A percentile compares a stretch with the other conserved stretches of the same genome.
These are phyloP conservation scores for Caracal caracal DNA, from an alignment of 2,113 vertebrate species.

Conservation along the genomic window DNA sequence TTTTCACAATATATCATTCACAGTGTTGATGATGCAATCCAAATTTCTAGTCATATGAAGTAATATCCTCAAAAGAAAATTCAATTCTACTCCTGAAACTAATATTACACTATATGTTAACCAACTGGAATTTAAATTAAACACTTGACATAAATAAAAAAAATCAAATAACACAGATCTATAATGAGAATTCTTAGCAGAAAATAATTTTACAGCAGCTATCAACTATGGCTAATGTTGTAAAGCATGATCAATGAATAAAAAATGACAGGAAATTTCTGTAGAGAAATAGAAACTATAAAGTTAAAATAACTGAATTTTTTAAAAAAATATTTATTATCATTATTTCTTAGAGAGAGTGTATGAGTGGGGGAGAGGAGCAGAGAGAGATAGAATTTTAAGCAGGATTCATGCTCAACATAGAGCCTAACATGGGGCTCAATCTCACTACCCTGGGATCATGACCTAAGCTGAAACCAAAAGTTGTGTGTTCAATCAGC, in stretches of 20 bases:
- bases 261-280: neutral
- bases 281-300: neutral
- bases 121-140: too few relatives aligned
- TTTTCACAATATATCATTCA: neutral
- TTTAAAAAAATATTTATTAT: too few relatives aligned
- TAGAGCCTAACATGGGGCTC: too few relatives aligned
- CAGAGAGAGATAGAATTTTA: too few relatives aligned
- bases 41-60: neutral
- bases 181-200: neutral
- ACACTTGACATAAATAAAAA: too few relatives aligned
- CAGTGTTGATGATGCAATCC: neutral
- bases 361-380: too few relatives aligned
- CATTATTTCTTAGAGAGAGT: too few relatives aligned
- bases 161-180: neutral
- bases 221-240: neutral
- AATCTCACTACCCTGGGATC: too few relatives aligned
- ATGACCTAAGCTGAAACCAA: too few relatives aligned
- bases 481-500: too few relatives aligned
- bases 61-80: neutral
- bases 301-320: neutral
- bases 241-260: neutral
- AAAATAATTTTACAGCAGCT: neutral
- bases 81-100: neutral
- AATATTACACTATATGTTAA: too few relatives aligned
- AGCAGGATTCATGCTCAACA: too few relatives aligned